A percentile compares a stretch with the other conserved stretches of the same genome.
Conservation (phyloP, 2,113 vertebrate genomes). For the Australoheros scitulus region DNA sequence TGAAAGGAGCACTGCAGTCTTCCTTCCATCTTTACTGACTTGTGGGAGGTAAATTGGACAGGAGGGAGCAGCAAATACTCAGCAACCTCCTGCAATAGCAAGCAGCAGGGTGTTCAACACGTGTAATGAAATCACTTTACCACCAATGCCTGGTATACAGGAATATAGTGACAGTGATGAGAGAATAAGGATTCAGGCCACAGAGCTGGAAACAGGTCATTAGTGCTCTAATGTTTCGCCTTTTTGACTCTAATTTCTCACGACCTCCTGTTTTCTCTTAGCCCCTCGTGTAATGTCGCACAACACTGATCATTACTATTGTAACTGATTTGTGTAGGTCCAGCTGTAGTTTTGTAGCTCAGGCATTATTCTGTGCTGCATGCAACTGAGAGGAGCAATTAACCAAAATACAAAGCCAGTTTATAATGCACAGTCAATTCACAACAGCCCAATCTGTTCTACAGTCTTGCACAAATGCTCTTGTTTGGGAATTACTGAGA, state of each 20-base stretch:
- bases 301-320: constrained; percentile 1
- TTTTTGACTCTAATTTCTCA: neutral
- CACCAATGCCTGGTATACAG: neutral
- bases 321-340: neutral
- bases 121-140: constrained; percentile 40
- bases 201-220: constrained; percentile 2
- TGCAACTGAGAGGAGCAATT: constrained; percentile 45
- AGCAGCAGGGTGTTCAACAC: constrained; percentile 1
- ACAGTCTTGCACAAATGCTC: constrained; percentile 36
- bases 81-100: constrained; percentile 16
- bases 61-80: constrained; percentile 27
- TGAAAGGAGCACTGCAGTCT: neutral
- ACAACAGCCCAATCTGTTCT: constrained; percentile 14
- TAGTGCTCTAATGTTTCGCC: neutral
- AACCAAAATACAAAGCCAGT: constrained; percentile 38
- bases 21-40: neutral
- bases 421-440: constrained; percentile 16
- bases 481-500: constrained; percentile 46
- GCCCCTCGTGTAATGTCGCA: rapidly evolving
- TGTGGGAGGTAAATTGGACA: constrained; percentile 40
- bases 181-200: constrained; percentile 19
- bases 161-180: constrained; percentile 1
- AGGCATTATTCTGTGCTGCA: neutral
- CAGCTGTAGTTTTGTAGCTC: constrained; percentile 1
- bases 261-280: neutral